Evolutionary conservation across 92 coral and sea anemone species (phyloP), one percentile per base, ranked within the genome.

Genomic region (Ricordea florida): DNA sequence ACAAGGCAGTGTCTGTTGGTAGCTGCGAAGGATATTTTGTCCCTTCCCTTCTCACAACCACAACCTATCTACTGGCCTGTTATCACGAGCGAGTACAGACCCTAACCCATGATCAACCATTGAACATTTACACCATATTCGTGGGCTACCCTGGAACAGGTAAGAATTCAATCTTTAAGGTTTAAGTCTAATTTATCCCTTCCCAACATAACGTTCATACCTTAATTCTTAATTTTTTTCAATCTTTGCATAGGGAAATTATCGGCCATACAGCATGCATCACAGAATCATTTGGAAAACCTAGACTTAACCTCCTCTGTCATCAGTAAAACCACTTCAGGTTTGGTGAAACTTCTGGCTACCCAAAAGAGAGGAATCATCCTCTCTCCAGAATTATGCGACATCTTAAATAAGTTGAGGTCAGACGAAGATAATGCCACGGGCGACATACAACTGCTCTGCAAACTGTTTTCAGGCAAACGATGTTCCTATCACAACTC

Each of bases 111-210:
- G n/a, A n/a, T n/a, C n/a, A n/a, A n/a, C n/a, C n/a, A n/a, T n/a
- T n/a, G n/a, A n/a, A 79, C 29, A 60, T 56, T 21, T 78, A 28
- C 32, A 76, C 82, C 17, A 62, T 76, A 11, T 64, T 76, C 43
- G 66, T 69, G 33, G 85, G 85, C 17, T 78, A 78, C 62, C 86
- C 86, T 14, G 86, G 86, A 43, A 80, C 86, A 71, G 71, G 86
- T 80, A 41, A 80, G 57, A 27, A 32, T 22, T 55, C 44, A 37
- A 8, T n/a, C n/a, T 37, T 37, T n/a, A 37, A 7, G 9, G 14
- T 37, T 37, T 8, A 37, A n/a, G 44, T 37, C n/a, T 37, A 7
- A 8, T 8, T 8, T n/a, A 37, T 37, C n/a, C 44, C 44, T n/a
- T 37, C 44, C 8, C n/a, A n/a, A n/a, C n/a, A n/a, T n/a, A n/a